Evolutionary conservation across 2,888 invertebrate species (phyloP), one percentile per base, ranked within the genome.

Genomic region (Nysson spinosus): DNA sequence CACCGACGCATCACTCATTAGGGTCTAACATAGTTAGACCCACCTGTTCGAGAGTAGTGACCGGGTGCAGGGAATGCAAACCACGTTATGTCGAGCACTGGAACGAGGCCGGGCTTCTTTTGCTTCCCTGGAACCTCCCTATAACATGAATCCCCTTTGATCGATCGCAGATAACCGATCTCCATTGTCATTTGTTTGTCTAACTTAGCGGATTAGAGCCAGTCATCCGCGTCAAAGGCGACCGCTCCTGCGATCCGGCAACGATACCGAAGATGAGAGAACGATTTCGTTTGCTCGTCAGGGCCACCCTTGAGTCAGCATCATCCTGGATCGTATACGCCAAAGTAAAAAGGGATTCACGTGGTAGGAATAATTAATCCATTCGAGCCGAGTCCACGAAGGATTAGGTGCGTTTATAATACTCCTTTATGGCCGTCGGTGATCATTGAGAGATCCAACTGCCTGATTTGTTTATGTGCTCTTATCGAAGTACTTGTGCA

Each of bases 101-200:
- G 40, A 40, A 24, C 32, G 11, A 12, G 9, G 6, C 24, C 37
- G 16, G 12, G 34, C 35, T 22, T 9, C 37, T n/a, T 16, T 34
- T 16, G 12, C 14, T 9, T 35, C 44, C 49, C 43, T 56, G 58
- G 24, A 35, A 40, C 47, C 34, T 37, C 47, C 34, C 24, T 42
- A 34, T 26, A 34, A 5, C 28, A 43, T 51, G 56, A 32, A 26
- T 44, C 51, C 46, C 63, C 26, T 34, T 51, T 24, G 35, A 24
- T 40, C n/a, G 22, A 20, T 26, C 35, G 34, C 11, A 75, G 75
- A 75, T 75, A 75, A 80, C 66, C 75, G 74, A 85, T 85, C 85
- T 83, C 77, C 80, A 85, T 85, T 86, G 85, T 86, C 85, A 86
- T 86, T 85, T 85, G 86, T 86, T 87, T 86, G 84, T 85, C 84